Percentiles rank a stretch among this genome's conserved stretches.
phyloP scores from a whole-genome alignment of 2,888 invertebrate species.

The Caradrina clavipalpis region DNA sequence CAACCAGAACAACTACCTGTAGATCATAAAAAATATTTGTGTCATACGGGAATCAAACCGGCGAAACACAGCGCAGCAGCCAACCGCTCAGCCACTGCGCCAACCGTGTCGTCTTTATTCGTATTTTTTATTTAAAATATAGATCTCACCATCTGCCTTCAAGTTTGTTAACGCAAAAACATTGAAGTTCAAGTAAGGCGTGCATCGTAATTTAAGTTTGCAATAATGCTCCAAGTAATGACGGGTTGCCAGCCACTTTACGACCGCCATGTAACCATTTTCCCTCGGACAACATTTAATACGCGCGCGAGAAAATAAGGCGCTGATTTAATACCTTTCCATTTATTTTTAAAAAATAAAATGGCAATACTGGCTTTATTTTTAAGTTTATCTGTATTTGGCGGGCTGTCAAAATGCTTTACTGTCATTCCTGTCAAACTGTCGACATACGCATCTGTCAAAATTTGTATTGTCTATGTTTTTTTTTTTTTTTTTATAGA shows the following conservation, averaged over 20 bases:
- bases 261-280: constrained; percentile 59
- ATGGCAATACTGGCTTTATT: constrained; percentile 1
- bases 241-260: constrained; percentile 62
- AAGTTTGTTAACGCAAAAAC: constrained; percentile 52
- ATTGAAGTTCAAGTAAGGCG: constrained; percentile 54
- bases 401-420: constrained; percentile 7
- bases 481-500: too few species aligned
- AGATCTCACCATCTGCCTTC: constrained; percentile 16
- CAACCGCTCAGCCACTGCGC: too few species aligned
- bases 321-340: constrained; percentile 42
- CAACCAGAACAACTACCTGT: too few species aligned
- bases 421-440: neutral
- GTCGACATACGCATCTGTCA: too few species aligned
- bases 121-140: constrained; percentile 25
- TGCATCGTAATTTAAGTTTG: constrained; percentile 58
- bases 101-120: too few species aligned
- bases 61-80: too few species aligned
- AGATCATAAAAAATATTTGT: too few species aligned
- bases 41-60: too few species aligned
- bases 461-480: neutral
- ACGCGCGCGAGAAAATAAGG: constrained; percentile 49
- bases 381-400: constrained; percentile 4
- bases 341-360: constrained; percentile 15
- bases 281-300: constrained; percentile 55
- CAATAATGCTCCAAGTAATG: constrained; percentile 64